These are phyloP conservation scores for Protonibea diacanthus DNA, from an alignment of 2,797 vertebrate species.

Conservation along the genomic window DNA sequence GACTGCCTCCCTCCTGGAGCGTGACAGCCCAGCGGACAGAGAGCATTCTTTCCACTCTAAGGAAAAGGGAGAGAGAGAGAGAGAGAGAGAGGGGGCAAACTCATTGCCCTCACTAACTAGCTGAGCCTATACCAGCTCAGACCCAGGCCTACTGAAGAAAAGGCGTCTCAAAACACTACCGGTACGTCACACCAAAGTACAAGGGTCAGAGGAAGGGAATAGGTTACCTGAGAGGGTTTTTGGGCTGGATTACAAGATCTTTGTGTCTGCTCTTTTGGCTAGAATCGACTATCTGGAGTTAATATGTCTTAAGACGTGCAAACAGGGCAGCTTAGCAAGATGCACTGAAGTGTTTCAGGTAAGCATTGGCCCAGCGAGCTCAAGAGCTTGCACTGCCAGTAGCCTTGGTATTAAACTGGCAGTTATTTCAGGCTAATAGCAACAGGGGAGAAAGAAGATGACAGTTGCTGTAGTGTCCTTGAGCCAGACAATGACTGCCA, in stretches of 20 bases:
- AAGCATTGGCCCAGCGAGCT: not conserved
- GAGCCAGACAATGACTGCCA: not conserved
- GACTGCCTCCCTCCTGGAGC: constrained; percentile 73
- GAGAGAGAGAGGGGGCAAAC: constrained; percentile 43
- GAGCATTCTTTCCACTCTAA: constrained; percentile 78
- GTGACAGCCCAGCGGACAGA: constrained; percentile 66
- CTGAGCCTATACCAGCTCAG: constrained; percentile 26
- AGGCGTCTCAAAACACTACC: not conserved
- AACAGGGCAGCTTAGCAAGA: constrained; percentile 24
- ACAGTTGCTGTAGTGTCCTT: not conserved
- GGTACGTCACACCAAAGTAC: constrained; percentile 23
- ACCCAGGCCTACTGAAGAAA: not conserved
- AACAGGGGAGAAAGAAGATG: not conserved
- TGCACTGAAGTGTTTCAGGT: not conserved
- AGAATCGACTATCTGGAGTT: constrained; percentile 27
- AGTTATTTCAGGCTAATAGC: not conserved
- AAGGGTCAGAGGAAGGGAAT: constrained; percentile 40
- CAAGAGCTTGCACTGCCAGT: not conserved
- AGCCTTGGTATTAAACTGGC: not conserved
- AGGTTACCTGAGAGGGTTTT: constrained; percentile 33
- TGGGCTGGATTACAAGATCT: constrained; percentile 21
- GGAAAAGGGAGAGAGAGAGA: constrained; percentile 31
- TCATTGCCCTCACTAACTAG: constrained; percentile 58
- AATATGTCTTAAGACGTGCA: constrained; percentile 45
- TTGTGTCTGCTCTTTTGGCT: constrained; percentile 31